Conservation (phyloP, 64 coral and sea anemone species). For the Stichodactyla helianthus region DNA sequence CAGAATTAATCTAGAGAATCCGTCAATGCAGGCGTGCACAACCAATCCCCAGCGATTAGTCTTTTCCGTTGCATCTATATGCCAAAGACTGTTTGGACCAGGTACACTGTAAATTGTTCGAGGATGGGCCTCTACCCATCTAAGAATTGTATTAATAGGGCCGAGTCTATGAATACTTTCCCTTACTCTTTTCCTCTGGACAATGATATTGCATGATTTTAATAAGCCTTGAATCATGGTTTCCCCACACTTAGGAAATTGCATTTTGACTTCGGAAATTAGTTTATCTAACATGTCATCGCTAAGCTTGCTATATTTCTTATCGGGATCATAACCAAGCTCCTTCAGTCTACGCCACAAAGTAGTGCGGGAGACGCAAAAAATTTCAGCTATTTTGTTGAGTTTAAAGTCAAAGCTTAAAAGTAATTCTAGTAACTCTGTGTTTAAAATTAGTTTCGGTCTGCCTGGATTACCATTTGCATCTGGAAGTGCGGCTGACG, state of each 20-base stretch:
- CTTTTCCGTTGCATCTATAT: conserved; percentile 64
- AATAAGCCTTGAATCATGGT: background rate
- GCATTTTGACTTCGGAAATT: background rate
- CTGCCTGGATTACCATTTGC: background rate
- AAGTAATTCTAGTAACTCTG: background rate
- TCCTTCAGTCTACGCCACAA: background rate
- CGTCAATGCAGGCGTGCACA: conserved; percentile 49
- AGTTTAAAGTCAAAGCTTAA: background rate
- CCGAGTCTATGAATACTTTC: conserved; percentile 51
- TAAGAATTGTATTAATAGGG: conserved; percentile 49
- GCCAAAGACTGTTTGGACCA: conserved; percentile 75
- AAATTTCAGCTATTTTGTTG: background rate
- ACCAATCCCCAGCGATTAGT: conserved; percentile 43
- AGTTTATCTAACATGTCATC: background rate
- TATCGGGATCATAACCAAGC: background rate
- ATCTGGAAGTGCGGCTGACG: background rate
- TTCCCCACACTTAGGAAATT: background rate
- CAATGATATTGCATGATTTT: background rate
- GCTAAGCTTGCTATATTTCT: background rate
- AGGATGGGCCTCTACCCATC: conserved; percentile 54
- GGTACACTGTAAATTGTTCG: conserved; percentile 69
- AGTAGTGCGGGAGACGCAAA: background rate
- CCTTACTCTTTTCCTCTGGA: conserved; percentile 67
- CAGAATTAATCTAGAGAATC: conserved; percentile 48
- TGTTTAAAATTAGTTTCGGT: background rate